Base-by-base conservation (phyloP, 2,113 vertebrate genomes). In the Crotalus tigris region DNA sequence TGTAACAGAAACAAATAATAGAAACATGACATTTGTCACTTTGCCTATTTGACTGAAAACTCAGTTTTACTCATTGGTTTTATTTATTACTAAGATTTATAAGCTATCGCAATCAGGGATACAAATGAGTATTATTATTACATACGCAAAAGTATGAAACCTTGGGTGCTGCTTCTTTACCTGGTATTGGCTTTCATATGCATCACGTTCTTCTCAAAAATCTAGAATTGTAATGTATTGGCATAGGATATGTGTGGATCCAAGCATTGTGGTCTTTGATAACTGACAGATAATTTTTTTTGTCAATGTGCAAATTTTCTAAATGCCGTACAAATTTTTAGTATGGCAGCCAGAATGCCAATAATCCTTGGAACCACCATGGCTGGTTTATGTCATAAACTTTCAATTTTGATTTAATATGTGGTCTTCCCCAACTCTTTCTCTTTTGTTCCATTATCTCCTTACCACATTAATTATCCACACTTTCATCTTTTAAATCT, bases 1-100 rank as follows among this genome's bases (percentile, higher is more conserved):
- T 91, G 93, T 92, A 57, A 92, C 58, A 94, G 81, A 91, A 90
- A 53, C 29, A 91, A 95, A 94, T 90, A 33, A 24, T 33, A 93
- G 58, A 93, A 39, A 10, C 15, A 54, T 54, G 0, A 0, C 46
- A 61, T 19, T 33, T 93, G n/a, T 88, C 0, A 0, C 21, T 87
- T 92, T 55, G 0, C 0, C 85, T 93, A 11, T 29, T 57, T 91
- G 57, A 89, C 87, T 89, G 49, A 91, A 57, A 90, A 94, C 10
- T 91, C 4, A 9, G 11, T 92, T 91, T 87, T 93, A 53, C 24
- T 92, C 46, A 86, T 91, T 15, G 3, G 2, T 81, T 81, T 26
- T 29, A 64, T 64, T 64, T 64, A 64, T 64, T 39, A 39, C 75
- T 57, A 57, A 57, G 55, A 19, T 19, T 44, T 81, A 21, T 44